These are phyloP conservation scores for Ploceus nigricollis DNA, from an alignment of 2,113 vertebrate species.

Conservation along the genomic window DNA sequence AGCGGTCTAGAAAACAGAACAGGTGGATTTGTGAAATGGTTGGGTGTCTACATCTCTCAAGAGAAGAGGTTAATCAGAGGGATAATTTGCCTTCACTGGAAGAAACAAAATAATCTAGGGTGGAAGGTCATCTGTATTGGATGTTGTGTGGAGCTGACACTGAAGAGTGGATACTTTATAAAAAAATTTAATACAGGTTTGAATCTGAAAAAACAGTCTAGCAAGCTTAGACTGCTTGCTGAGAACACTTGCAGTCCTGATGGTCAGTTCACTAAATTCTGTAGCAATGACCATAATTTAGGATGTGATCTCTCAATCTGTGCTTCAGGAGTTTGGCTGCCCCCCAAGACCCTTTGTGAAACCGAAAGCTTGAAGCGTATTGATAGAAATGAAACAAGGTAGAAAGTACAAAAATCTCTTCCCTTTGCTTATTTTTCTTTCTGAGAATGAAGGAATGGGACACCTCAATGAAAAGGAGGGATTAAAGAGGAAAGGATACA, in stretches of 20 bases:
- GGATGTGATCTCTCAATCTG: neutral
- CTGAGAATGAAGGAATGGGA: neutral
- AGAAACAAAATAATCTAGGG: neutral
- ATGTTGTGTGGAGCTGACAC: too few species aligned
- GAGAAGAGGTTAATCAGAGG: neutral
- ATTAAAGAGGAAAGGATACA: neutral
- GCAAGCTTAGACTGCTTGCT: neutral
- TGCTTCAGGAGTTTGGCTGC: neutral
- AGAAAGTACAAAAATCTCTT: neutral
- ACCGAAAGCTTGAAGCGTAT: neutral
- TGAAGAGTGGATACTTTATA: neutral
- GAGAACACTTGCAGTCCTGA: neutral
- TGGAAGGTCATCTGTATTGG: neutral
- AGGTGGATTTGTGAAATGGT: neutral
- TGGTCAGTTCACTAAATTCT: neutral
- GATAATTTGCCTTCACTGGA: neutral
- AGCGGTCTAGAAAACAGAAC: neutral
- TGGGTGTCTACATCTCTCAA: rapidly evolving
- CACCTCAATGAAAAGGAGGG: neutral
- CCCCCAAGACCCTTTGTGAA: neutral
- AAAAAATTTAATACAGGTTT: neutral
- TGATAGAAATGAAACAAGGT: neutral
- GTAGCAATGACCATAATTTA: neutral
- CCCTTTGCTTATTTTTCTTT: neutral
- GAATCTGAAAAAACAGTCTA: neutral